Evolutionary conservation across 2,888 invertebrate genomes (phyloP).

Genomic region (Pristionchus entomophagus): DNA sequence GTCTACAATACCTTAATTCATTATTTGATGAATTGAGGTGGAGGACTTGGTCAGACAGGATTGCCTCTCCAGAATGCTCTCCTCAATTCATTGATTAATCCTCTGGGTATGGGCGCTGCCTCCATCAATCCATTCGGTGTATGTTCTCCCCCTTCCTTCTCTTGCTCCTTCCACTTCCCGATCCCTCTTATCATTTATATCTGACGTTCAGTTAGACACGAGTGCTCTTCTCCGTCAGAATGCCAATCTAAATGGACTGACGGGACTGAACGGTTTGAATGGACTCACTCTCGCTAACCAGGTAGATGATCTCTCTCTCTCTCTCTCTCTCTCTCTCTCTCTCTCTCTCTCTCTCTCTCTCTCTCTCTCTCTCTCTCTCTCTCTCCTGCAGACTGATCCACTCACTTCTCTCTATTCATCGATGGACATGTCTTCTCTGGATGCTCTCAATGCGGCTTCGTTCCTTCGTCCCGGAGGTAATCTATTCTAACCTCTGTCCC

Average conservation of each 20-base stretch:
- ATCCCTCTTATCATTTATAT: not conserved
- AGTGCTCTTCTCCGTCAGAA: conserved; percentile 14
- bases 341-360: too few species aligned
- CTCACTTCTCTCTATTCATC: conserved; percentile 2
- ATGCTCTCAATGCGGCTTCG: not conserved
- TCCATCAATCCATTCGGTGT: conserved; percentile 43
- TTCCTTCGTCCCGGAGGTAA: conserved; percentile 30
- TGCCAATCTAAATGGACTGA: conserved; percentile 16
- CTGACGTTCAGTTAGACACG: conserved; percentile 21
- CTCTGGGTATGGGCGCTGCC: not conserved
- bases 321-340: too few species aligned
- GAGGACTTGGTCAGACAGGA: not conserved
- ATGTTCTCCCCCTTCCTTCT: too few species aligned
- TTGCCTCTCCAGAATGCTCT: conserved; percentile 10
- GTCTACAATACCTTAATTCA: not conserved
- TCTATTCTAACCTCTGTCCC: not conserved
- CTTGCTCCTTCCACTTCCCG: too few species aligned
- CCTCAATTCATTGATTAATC: conserved; percentile 33
- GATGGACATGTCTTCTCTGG: not conserved
- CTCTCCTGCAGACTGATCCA: not conserved
- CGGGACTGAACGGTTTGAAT: not conserved
- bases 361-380: not conserved
- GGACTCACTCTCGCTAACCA: not conserved
- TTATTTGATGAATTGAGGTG: not conserved
- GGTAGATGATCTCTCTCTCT: too few species aligned